phyloP scores from a whole-genome alignment of 2,888 invertebrate genomes.

The Drosophila eohydei region DNA sequence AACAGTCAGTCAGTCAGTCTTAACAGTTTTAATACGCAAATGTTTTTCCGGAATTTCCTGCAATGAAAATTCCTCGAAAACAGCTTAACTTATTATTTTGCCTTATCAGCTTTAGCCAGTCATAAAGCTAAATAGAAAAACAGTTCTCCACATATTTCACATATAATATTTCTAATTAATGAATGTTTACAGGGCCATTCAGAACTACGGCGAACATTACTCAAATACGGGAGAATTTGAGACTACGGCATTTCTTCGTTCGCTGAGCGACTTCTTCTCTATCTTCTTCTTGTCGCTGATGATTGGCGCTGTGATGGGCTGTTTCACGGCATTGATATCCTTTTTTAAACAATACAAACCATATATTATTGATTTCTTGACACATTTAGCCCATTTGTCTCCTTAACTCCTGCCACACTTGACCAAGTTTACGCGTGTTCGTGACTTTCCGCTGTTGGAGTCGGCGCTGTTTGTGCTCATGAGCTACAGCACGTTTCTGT shows the following conservation, averaged over 20 bases:
- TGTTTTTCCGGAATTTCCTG: not conserved
- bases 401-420: constrained; percentile 86
- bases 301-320: constrained; percentile 97
- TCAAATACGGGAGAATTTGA: constrained; percentile 95
- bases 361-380: not conserved
- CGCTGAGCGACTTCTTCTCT: constrained; percentile 95
- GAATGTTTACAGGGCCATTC: constrained; percentile 89
- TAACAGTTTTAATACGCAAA: not conserved
- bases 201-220: constrained; percentile 93
- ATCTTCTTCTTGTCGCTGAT: constrained; percentile 96
- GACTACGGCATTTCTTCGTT: constrained; percentile 93
- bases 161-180: not conserved
- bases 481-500: constrained; percentile 98
- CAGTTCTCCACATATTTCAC: not conserved
- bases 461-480: constrained; percentile 98
- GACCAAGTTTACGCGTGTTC: constrained; percentile 97
- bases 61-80: not conserved
- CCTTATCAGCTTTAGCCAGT: not conserved
- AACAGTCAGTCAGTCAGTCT: no score
- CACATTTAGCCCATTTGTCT: constrained; percentile 22
- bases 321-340: constrained; percentile 97
- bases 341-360: constrained; percentile 85
- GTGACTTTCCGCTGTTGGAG: constrained; percentile 97
- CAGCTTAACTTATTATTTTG: not conserved
- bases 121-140: not conserved